These are phyloP conservation scores for Astreopora myriophthalma DNA, from an alignment of 64 coral and sea anemone genomes.

Conservation along the genomic window DNA sequence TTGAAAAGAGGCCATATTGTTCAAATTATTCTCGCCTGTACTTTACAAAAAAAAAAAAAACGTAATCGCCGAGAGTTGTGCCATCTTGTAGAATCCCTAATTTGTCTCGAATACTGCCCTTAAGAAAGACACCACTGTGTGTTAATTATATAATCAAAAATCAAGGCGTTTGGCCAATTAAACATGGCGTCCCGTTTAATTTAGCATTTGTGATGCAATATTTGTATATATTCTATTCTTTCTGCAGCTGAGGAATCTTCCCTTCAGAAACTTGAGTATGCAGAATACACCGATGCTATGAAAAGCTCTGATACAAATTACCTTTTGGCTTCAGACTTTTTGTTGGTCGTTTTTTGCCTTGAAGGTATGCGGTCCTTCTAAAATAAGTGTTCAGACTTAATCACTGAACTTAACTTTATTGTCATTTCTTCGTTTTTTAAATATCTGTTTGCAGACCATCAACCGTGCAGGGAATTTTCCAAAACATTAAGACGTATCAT, in stretches of 20 bases:
- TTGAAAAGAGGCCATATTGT: too few species aligned
- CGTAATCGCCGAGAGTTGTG: too few species aligned
- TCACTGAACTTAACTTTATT: too few species aligned
- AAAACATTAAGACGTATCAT: constrained; percentile 22
- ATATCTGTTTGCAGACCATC: neutral
- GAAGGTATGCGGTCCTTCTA: neutral
- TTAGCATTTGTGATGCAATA: neutral
- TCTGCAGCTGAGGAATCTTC: constrained; percentile 13
- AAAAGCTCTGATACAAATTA: constrained; percentile 9
- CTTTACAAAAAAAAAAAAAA: too few species aligned
- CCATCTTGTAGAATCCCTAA: too few species aligned
- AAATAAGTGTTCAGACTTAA: too few species aligned
- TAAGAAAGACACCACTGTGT: too few species aligned
- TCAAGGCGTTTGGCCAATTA: neutral
- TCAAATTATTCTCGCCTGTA: too few species aligned
- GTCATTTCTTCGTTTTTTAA: neutral
- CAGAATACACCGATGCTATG: constrained; percentile 3
- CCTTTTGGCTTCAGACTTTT: neutral
- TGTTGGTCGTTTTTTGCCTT: constrained; percentile 17
- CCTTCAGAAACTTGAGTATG: neutral
- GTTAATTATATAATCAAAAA: too few species aligned
- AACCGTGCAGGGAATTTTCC: constrained; percentile 5
- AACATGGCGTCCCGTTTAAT: neutral
- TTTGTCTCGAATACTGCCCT: too few species aligned
- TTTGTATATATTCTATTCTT: neutral